Base-by-base conservation (phyloP, 1,140 invertebrate genomes). In the Bacillus rossius region DNA sequence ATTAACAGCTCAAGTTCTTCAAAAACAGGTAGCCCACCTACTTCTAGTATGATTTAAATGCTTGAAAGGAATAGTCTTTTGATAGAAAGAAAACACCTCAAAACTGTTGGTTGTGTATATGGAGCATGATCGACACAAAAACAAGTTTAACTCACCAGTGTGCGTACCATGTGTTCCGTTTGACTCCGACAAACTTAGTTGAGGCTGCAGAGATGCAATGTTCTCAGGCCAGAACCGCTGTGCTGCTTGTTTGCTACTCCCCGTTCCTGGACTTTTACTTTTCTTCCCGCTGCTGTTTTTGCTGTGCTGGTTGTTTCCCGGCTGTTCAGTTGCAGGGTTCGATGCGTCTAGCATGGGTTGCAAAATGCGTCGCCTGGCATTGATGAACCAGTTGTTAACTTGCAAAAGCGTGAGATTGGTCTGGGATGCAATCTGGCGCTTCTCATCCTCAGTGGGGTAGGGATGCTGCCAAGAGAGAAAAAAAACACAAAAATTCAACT, bases 341-440 rank as follows among this genome's bases (percentile, higher is more conserved):
- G 75, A 77, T 13, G 76, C 81, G 66, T 93, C 94, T n/a, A 94
- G 75, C 91, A 94, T 94, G 2, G 91, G 91, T 67, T 94, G 94
- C 14, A 97, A 76, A 64, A 98, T 98, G 52, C 94, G 80, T 62
- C 94, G 80, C 45, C 94, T 77, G 1, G 94, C 94, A 77, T 98
- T 97, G 65, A 97, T 96, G 72, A 96, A 95, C 91, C 92, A 94
- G 69, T 88, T 91, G 72, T 91, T 91, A 20, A 91, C 88, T 75
- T 88, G 84, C 4, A 91, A 75, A 45, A 94, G 72, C 7, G 92
- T 94, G 26, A 96, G 77, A 67, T 93, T 87, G 19, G 92, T 95
- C 71, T 94, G 90, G 17, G 85, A 85, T 10, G 91, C 89, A 53
- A 96, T 90, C 65, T 91, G 86, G 59, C 89, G 81, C 69, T 95